Conservation (phyloP, 2,113 vertebrate genomes). For the Vulpes ferrilata region DNA sequence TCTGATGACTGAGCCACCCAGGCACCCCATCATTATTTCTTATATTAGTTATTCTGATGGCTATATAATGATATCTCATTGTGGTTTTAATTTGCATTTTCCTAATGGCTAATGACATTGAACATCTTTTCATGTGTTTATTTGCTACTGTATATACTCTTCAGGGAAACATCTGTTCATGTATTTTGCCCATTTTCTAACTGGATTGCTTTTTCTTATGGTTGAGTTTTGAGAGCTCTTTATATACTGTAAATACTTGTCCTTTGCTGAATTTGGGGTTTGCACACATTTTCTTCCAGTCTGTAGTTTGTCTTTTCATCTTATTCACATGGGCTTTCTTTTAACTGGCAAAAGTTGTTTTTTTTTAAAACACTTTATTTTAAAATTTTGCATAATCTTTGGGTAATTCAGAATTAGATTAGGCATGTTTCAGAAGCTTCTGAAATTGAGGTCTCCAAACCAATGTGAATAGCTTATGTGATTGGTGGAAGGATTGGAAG, state of each 20-base stretch:
- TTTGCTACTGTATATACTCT: not conserved
- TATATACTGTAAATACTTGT: not conserved
- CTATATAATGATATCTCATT: not conserved
- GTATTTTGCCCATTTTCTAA: not conserved
- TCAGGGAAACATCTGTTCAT: not conserved
- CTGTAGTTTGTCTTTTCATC: not conserved
- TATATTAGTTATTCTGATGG: not conserved
- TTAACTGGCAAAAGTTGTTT: not conserved
- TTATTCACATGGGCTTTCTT: not conserved
- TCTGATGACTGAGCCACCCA: not conserved
- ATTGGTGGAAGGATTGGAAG: not conserved
- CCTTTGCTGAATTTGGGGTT: not conserved
- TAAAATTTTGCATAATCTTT: slow-evolving; percentile 72
- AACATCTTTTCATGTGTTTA: not conserved
- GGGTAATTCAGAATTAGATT: slow-evolving; percentile 68
- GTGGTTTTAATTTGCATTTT: not conserved
- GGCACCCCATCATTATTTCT: not conserved
- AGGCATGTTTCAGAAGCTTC: slow-evolving; percentile 52
- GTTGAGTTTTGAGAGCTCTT: not conserved
- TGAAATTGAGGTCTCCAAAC: not conserved
- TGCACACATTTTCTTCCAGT: not conserved
- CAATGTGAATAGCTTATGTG: slow-evolving; percentile 32
- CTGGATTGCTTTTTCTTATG: not conserved
- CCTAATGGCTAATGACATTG: not conserved
- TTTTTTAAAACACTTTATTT: slow-evolving; percentile 71